Evolutionary conservation across 1,140 invertebrate species (phyloP), one percentile per base, ranked within the genome.

Genomic region (Drosophila nigromelanica): DNA sequence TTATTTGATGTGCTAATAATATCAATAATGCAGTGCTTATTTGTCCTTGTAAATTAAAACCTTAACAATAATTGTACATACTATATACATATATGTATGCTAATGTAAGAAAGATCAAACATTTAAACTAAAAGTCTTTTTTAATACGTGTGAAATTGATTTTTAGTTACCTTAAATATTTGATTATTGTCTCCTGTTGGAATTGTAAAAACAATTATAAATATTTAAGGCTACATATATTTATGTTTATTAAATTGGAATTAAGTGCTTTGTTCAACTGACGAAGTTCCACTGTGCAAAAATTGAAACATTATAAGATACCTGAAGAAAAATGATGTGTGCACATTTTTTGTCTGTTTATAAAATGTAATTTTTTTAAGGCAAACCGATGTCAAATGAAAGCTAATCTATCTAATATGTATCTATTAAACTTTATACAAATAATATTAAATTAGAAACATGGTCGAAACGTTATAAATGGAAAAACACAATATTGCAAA

Each of bases 361-460:
- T 33, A 33, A 27, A 50, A 11, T 15, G 8, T 61, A 61, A 35
- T 39, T 24, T 40, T 54, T 50, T 39, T 21, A 37, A 18, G 54
- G 39, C 60, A 50, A 67, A 62, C 45, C 59, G 56, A 69, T 77
- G 62, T 70, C 72, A 59, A 51, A 80, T 43, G 62, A 73, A 67
- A 77, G 63, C 62, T 86, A 74, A 83, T 86, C 61, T 66, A 58
- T 52, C 47, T 76, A 80, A 80, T 77, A 68, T 43, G 54, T 43
- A 45, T 50, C 37, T 39, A 14, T 39, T 50, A 52, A 58, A 39
- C n/a, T 15, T 12, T 14, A 50, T 55, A 33, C 35, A 30, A 80
- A 69, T 78, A 74, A 74, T 66, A 21, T 58, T 59, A 67, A 48
- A 51, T 63, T 55, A 66, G 59, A 60, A 35, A 5, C 8, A n/a